phyloP scores from a whole-genome alignment of 2,797 vertebrate genomes.

The Synanceia verrucosa region DNA sequence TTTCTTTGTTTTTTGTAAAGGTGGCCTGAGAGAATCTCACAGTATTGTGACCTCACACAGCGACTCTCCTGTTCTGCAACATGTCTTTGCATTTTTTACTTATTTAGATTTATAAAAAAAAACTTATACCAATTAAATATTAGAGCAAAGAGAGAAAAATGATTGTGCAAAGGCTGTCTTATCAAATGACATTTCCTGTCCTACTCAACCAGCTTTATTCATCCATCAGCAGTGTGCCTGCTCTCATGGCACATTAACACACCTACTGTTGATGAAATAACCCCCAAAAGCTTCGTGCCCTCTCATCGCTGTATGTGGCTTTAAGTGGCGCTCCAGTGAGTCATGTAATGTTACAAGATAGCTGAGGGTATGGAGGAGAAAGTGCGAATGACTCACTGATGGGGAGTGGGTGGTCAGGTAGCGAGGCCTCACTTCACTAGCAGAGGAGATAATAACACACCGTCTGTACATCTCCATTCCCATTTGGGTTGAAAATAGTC shows the following conservation, averaged over 20 bases:
- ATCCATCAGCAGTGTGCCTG: neutral
- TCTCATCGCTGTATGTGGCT: slow-evolving; percentile 37
- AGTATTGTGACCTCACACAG: neutral
- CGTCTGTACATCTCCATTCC: slow-evolving; percentile 64
- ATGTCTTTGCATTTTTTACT: neutral
- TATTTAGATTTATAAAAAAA: no score
- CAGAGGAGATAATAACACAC: slow-evolving; percentile 72
- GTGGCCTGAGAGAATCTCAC: neutral
- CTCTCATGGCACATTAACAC: neutral
- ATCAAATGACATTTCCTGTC: neutral
- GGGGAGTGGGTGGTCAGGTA: slow-evolving; percentile 79
- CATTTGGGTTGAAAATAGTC: slow-evolving; percentile 71
- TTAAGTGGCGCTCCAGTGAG: slow-evolving; percentile 52
- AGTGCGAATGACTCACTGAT: slow-evolving; percentile 69
- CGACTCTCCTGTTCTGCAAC: neutral
- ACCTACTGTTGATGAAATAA: slow-evolving; percentile 1
- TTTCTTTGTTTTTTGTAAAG: neutral
- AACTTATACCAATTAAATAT: neutral
- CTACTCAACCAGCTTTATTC: neutral
- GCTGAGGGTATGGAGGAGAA: slow-evolving; percentile 19
- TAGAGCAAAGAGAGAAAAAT: neutral
- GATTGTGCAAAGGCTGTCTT: neutral
- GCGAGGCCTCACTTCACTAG: slow-evolving; percentile 57
- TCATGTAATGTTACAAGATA: slow-evolving; percentile 46
- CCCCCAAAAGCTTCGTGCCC: slow-evolving; percentile 13